phyloP scores from a whole-genome alignment of 2,113 vertebrate species.

The Hirundichthys speculiger region DNA sequence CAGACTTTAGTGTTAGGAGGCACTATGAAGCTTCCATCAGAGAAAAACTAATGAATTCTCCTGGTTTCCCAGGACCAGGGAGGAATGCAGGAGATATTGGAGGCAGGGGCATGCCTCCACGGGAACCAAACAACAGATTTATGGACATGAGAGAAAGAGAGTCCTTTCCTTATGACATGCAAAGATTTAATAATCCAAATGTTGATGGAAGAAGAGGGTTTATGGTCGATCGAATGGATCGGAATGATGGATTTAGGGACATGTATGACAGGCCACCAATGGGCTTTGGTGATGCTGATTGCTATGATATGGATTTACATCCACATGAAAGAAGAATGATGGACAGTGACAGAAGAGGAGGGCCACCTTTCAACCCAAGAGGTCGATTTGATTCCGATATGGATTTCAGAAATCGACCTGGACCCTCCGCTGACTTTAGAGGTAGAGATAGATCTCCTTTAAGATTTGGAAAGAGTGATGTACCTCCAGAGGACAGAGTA shows the following conservation, averaged over 20 bases:
- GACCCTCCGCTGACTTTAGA: conserved; percentile 79
- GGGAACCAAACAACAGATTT: conserved; percentile 75
- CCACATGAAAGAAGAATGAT: conserved; percentile 83
- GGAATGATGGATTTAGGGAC: conserved; percentile 74
- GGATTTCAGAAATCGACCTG: conserved; percentile 89
- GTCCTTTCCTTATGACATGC: conserved; percentile 82
- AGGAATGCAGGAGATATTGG: conserved; percentile 69
- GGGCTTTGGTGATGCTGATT: conserved; percentile 60
- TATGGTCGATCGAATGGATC: conserved; percentile 66
- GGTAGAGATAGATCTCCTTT: conserved; percentile 76
- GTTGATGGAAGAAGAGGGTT: conserved; percentile 77
- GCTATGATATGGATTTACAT: conserved; percentile 71
- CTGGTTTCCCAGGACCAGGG: conserved; percentile 85
- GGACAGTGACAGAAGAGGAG: conserved; percentile 88
- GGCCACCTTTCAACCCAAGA: conserved; percentile 78
- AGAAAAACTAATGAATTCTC: conserved; percentile 84
- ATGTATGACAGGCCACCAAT: conserved; percentile 68
- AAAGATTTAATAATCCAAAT: conserved; percentile 80
- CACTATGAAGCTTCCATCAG: conserved; percentile 85
- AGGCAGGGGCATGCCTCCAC: conserved; percentile 70
- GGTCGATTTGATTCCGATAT: conserved; percentile 83
- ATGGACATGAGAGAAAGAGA: conserved; percentile 89
- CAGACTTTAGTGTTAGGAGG: conserved; percentile 84
- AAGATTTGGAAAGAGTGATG: conserved; percentile 70
- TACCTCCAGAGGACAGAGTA: conserved; percentile 58